Evolutionary conservation across 2,888 invertebrate species (phyloP).

Genomic region (Tortricodes alternella): DNA sequence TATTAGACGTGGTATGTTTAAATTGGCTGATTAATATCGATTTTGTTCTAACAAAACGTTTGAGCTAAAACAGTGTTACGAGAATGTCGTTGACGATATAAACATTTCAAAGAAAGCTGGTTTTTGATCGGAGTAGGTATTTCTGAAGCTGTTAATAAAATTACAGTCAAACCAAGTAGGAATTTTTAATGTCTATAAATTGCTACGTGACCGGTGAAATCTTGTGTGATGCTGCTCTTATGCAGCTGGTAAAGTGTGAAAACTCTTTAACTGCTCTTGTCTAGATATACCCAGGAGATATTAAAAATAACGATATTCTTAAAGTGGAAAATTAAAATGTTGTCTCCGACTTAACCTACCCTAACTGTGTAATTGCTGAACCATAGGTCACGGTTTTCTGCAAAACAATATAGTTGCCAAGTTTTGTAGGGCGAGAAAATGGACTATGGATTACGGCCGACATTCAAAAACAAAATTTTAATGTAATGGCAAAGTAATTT

Average conservation of each 20-base stretch:
- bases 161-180: neutral
- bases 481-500: too few relatives aligned
- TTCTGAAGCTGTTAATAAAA: neutral
- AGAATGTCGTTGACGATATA: neutral
- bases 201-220: too few relatives aligned
- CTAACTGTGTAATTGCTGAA: neutral
- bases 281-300: too few relatives aligned
- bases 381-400: neutral
- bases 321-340: neutral
- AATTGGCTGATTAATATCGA: conserved; percentile 27
- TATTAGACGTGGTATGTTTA: conserved; percentile 16
- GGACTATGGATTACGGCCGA: too few relatives aligned
- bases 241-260: too few relatives aligned
- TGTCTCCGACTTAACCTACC: neutral
- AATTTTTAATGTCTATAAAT: neutral
- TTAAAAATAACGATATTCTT: too few relatives aligned
- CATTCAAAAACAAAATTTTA: too few relatives aligned
- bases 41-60: conserved; percentile 24
- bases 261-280: too few relatives aligned
- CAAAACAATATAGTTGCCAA: conserved; percentile 15
- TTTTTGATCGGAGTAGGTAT: neutral
- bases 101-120: neutral
- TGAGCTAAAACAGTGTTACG: conserved; percentile 15
- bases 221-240: too few relatives aligned
- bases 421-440: neutral